Evolutionary conservation across 2,113 vertebrate species (phyloP).

Genomic region (Gavialis gangeticus): DNA sequence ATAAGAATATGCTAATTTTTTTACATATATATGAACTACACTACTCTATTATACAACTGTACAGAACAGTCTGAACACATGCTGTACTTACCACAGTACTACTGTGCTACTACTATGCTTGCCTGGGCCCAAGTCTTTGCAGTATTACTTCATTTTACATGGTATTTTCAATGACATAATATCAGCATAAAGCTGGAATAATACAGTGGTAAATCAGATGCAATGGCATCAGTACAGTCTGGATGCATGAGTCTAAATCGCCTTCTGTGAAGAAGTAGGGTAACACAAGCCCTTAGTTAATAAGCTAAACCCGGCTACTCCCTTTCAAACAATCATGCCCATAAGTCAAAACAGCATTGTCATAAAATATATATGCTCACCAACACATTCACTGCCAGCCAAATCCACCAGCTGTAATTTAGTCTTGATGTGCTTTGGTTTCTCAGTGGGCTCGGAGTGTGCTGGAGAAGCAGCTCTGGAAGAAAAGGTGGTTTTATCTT

Average conservation of each 20-base stretch:
- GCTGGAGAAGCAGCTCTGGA: neutral
- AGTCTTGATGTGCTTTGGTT: conserved; percentile 59
- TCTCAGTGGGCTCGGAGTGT: neutral
- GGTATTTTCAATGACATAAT: conserved; percentile 10
- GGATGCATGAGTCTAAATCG: neutral
- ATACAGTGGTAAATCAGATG: neutral
- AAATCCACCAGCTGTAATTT: conserved; percentile 89
- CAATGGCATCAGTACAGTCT: neutral
- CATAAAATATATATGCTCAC: conserved; percentile 40
- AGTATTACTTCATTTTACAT: too few species aligned
- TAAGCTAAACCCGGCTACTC: neutral
- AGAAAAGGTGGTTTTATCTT: neutral
- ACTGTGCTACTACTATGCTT: too few species aligned
- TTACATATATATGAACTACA: neutral
- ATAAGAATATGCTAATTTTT: conserved; percentile 43
- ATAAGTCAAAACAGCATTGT: neutral
- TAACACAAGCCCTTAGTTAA: neutral
- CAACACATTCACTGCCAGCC: conserved; percentile 86
- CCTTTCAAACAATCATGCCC: neutral
- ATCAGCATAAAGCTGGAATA: neutral
- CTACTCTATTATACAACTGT: neutral
- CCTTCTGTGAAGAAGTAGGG: neutral
- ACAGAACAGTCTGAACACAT: conserved; percentile 23
- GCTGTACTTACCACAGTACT: neutral
- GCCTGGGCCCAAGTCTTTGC: too few species aligned